A percentile compares a stretch with the other conserved stretches of the same genome.
These are phyloP conservation scores for Oceanodroma leucorhoa DNA, from an alignment of 2,797 vertebrate genomes.

Conservation along the genomic window DNA sequence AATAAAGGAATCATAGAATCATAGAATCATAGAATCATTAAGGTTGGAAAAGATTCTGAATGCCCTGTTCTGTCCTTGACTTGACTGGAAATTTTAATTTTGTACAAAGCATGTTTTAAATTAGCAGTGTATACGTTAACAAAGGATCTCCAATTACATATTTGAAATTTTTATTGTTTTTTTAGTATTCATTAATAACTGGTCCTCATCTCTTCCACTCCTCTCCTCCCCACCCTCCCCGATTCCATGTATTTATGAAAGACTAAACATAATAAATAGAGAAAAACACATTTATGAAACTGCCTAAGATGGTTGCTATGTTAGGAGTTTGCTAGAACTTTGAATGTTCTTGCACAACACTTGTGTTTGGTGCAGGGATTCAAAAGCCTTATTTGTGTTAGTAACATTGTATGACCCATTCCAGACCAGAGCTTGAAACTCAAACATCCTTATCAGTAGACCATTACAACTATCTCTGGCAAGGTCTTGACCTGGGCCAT, in stretches of 20 bases:
- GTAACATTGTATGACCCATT: background rate
- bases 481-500: background rate
- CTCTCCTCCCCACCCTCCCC: rapidly evolving
- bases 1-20: no score
- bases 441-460: background rate
- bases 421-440: background rate
- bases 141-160: background rate
- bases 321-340: background rate
- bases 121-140: background rate
- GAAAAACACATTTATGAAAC: background rate
- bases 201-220: background rate
- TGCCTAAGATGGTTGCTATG: background rate
- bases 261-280: background rate
- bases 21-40: no score
- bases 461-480: background rate
- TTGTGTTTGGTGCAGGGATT: background rate
- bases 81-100: background rate
- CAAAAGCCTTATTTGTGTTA: background rate
- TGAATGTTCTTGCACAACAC: background rate
- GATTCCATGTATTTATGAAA: background rate
- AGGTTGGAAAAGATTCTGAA: background rate
- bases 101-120: background rate
- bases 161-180: background rate
- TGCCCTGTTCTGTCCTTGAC: background rate
- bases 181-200: background rate